Conservation (phyloP, 2,888 invertebrate genomes). For the Chaitophorus viminalis region DNA sequence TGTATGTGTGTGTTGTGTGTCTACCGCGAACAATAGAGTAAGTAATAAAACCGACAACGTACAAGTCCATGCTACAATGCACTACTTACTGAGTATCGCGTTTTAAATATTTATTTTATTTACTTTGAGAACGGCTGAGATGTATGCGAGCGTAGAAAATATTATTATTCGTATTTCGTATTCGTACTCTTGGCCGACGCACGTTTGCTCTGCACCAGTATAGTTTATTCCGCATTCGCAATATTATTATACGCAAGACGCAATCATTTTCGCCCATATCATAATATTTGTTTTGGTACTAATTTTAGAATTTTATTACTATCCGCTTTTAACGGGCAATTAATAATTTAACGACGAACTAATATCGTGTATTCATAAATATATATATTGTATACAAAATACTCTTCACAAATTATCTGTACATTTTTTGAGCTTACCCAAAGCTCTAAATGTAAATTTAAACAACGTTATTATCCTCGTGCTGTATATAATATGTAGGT, state of each 20-base stretch:
- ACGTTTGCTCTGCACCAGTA: background rate
- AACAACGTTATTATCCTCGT: background rate
- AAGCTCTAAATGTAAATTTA: slow-evolving; percentile 6
- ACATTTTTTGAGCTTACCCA: background rate
- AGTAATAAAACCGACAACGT: background rate
- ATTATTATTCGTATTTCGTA: background rate
- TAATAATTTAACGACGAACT: background rate
- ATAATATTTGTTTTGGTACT: background rate
- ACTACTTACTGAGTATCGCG: background rate
- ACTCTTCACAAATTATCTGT: background rate
- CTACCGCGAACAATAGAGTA: background rate
- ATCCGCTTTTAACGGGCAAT: background rate
- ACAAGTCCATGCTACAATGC: background rate
- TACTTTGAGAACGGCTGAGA: background rate
- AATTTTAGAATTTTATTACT: background rate
- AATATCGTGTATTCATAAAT: background rate
- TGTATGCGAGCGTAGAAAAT: background rate
- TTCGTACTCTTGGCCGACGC: background rate
- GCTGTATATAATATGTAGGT: background rate
- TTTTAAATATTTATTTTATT: slow-evolving; percentile 8
- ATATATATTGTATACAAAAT: too few relatives aligned
- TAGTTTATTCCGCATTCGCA: background rate
- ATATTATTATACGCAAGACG: background rate
- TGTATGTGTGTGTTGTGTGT: background rate
- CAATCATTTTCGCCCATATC: background rate